Percentiles rank a stretch among this genome's conserved stretches.
Conservation (phyloP, 2,113 vertebrate genomes). For the Himantopus leucocephalus region DNA sequence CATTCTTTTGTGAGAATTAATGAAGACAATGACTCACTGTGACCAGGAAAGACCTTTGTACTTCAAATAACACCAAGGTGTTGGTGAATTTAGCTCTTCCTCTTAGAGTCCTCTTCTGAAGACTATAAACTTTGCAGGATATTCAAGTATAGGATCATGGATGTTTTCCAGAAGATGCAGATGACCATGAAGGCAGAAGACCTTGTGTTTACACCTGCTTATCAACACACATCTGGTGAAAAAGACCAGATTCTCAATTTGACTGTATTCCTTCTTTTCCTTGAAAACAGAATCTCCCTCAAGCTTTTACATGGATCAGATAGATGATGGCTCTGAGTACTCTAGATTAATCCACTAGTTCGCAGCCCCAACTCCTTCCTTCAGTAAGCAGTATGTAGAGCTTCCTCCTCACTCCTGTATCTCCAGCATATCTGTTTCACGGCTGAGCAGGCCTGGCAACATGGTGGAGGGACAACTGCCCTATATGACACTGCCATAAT, state of each 20-base stretch:
- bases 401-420: background rate
- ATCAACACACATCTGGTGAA: background rate
- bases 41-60: background rate
- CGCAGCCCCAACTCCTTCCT: background rate
- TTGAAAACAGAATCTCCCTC: background rate
- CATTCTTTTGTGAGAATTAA: background rate
- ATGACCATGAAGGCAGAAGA: background rate
- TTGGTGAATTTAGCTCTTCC: background rate
- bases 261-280: background rate
- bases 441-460: background rate
- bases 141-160: background rate
- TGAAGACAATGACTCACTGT: background rate
- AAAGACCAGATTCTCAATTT: background rate
- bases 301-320: background rate
- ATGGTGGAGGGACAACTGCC: rapidly evolving
- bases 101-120: background rate
- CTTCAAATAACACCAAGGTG: background rate
- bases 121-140: background rate
- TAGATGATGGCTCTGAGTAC: background rate
- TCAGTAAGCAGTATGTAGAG: background rate
- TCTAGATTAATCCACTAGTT: background rate
- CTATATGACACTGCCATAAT: background rate
- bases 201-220: background rate
- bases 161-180: background rate
- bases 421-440: background rate